These are phyloP conservation scores for Pseudochirops corinnae DNA, from an alignment of 2,797 vertebrate genomes.

Conservation along the genomic window DNA sequence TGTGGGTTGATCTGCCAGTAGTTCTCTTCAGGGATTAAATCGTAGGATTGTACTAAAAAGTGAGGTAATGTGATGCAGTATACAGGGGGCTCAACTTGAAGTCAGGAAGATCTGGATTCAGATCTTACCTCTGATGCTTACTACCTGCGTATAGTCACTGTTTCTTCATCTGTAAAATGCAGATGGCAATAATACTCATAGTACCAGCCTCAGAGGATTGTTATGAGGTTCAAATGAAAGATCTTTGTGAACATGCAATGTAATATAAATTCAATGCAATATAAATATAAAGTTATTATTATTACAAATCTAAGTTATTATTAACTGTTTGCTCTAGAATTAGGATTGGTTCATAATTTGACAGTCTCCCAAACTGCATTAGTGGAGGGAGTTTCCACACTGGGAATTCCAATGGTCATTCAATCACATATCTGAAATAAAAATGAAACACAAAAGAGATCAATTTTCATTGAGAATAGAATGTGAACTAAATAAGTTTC, in stretches of 20 bases:
- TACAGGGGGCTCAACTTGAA: not conserved
- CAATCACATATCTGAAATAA: not conserved
- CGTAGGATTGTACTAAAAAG: not conserved
- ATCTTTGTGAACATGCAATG: not conserved
- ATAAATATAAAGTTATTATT: not conserved
- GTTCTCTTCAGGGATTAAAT: not conserved
- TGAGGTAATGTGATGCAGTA: not conserved
- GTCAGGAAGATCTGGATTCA: not conserved
- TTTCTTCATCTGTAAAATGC: conserved; percentile 2
- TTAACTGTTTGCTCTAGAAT: not conserved
- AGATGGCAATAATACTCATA: not conserved
- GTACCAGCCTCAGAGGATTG: not conserved
- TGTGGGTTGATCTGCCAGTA: not conserved
- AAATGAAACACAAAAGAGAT: conserved; percentile 30
- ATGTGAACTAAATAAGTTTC: conserved; percentile 5
- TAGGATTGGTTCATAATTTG: conserved; percentile 34
- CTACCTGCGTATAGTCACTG: not conserved
- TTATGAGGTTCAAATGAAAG: not conserved
- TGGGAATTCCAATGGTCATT: not conserved
- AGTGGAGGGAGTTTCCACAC: not conserved
- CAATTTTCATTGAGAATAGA: not conserved
- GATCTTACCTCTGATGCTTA: not conserved
- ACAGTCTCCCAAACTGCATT: not conserved
- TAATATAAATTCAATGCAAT: not conserved
- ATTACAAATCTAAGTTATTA: not conserved